Evolutionary conservation across 2,888 invertebrate species (phyloP).

Genomic region (Hymenopus coronatus): DNA sequence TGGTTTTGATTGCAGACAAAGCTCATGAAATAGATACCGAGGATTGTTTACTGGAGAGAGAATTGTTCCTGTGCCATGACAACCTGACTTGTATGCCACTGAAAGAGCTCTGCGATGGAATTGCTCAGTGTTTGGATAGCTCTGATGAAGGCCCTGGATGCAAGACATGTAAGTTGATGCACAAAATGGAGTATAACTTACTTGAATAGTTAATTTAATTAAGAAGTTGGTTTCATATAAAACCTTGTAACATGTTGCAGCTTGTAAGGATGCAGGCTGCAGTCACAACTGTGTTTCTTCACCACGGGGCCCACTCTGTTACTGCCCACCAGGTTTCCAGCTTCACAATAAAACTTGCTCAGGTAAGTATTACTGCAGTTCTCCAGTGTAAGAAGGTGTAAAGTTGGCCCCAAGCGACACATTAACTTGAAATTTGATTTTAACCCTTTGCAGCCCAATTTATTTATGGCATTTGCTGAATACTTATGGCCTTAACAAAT

Average conservation of each 20-base stretch:
- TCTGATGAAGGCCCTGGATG: conserved; percentile 59
- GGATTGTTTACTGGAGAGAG: conserved; percentile 50
- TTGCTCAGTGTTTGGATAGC: conserved; percentile 57
- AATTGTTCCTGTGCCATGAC: conserved; percentile 54
- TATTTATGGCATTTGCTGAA: too few species aligned
- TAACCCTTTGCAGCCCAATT: too few species aligned
- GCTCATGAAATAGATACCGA: not conserved
- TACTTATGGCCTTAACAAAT: too few species aligned
- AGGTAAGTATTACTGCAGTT: conserved; percentile 14
- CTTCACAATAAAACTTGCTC: conserved; percentile 24
- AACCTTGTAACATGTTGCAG: conserved; percentile 2
- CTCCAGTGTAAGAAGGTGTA: not conserved
- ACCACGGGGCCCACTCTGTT: conserved; percentile 47
- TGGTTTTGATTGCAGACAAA: not conserved
- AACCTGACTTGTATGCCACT: conserved; percentile 55
- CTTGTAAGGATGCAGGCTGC: conserved; percentile 29
- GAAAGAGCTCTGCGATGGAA: conserved; percentile 54
- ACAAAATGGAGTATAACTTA: conserved; percentile 24
- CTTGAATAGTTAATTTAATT: too few species aligned
- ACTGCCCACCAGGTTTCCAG: conserved; percentile 52
- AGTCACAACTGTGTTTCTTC: conserved; percentile 30
- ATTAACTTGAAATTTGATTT: too few species aligned
- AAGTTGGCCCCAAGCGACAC: too few species aligned
- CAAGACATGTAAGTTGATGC: conserved; percentile 34
- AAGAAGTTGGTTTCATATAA: too few species aligned